Evolutionary conservation across 2,888 invertebrate genomes (phyloP).

Genomic region (Spodoptera littoralis): DNA sequence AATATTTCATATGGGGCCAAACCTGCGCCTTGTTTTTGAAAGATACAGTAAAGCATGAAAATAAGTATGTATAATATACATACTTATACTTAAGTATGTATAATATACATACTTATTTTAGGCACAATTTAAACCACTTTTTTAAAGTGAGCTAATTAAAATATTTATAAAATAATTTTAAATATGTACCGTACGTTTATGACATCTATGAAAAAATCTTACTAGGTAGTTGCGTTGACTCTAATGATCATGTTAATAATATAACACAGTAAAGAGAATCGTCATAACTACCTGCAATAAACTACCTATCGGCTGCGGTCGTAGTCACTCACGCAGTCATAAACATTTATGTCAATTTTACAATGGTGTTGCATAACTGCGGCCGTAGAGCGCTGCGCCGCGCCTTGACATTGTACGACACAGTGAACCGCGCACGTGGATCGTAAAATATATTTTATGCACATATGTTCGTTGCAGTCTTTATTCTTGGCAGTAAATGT

Average conservation of each 20-base stretch:
- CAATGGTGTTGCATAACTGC: constrained; percentile 81
- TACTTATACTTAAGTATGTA: too few species aligned
- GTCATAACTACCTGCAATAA: constrained; percentile 53
- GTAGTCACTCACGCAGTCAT: constrained; percentile 65
- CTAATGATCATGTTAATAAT: constrained; percentile 2
- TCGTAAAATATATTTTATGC: constrained; percentile 77
- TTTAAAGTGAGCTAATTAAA: too few species aligned
- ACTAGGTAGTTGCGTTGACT: background rate
- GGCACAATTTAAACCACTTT: too few species aligned
- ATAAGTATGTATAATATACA: too few species aligned
- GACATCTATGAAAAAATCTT: too few species aligned
- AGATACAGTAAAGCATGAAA: too few species aligned
- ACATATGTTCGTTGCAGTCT: constrained; percentile 52
- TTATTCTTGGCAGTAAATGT: constrained; percentile 30
- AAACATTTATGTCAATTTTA: constrained; percentile 83
- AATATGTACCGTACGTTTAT: too few species aligned
- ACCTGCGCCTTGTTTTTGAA: too few species aligned
- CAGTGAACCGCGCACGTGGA: constrained; percentile 83
- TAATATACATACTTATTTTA: too few species aligned
- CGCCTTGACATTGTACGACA: constrained; percentile 87
- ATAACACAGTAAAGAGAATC: constrained; percentile 42
- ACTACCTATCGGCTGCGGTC: constrained; percentile 54
- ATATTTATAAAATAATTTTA: too few species aligned
- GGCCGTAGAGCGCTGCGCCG: constrained; percentile 65
- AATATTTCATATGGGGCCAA: too few species aligned